phyloP scores from a whole-genome alignment of 2,888 invertebrate species.

The Cephus nigrinus region DNA sequence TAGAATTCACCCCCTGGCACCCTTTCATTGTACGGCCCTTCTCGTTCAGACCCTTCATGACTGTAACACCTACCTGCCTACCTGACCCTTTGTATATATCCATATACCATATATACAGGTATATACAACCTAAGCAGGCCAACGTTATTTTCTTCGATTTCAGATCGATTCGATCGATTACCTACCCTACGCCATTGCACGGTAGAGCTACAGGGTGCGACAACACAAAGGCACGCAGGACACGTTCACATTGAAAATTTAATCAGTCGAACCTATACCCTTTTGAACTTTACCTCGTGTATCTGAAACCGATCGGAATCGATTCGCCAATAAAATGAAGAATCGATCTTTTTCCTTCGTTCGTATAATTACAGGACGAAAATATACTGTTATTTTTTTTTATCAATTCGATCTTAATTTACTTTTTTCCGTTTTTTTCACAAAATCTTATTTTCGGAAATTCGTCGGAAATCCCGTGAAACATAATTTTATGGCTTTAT shows the following conservation, averaged over 20 bases:
- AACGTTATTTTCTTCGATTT: constrained; percentile 16
- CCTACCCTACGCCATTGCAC: background rate
- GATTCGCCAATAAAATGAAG: background rate
- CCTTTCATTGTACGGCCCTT: background rate
- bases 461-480: background rate
- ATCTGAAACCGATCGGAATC: background rate
- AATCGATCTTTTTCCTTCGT: background rate
- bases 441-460: background rate
- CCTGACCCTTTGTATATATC: constrained; percentile 4
- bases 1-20: constrained; percentile 9
- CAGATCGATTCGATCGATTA: constrained; percentile 16
- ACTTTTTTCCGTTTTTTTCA: background rate
- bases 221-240: constrained; percentile 5
- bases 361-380: background rate
- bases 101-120: too few species aligned
- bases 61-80: background rate
- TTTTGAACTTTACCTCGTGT: background rate
- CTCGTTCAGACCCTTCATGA: background rate
- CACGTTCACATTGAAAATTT: constrained; percentile 12
- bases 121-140: background rate
- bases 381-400: background rate
- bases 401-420: background rate
- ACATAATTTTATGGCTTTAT: background rate
- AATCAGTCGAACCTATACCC: constrained; percentile 8
- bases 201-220: constrained; percentile 10